These are phyloP conservation scores for Pardalotus punctatus DNA, from an alignment of 2,113 vertebrate genomes.

Conservation along the genomic window DNA sequence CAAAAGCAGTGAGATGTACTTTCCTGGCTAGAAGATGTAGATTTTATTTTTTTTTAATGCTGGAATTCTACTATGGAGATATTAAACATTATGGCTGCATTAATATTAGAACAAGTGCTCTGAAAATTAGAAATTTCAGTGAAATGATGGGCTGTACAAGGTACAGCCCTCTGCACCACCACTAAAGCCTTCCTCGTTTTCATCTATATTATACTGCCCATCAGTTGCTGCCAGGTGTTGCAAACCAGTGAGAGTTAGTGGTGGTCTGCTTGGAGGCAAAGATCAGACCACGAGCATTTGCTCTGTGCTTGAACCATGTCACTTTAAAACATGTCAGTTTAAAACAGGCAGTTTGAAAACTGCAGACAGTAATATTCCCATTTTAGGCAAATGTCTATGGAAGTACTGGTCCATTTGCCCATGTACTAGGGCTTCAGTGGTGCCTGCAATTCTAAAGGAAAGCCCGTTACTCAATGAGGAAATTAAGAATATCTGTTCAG, in stretches of 20 bases:
- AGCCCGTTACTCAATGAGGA: background rate
- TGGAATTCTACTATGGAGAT: conserved; percentile 4
- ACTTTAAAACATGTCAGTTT: background rate
- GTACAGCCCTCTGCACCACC: background rate
- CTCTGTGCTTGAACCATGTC: background rate
- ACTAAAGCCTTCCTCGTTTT: conserved; percentile 48
- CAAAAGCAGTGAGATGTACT: conserved; percentile 7
- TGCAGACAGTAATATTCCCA: background rate
- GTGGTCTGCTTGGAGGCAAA: background rate
- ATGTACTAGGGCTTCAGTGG: background rate
- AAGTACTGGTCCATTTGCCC: background rate
- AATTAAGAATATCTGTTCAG: background rate
- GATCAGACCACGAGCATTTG: background rate
- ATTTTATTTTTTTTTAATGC: background rate
- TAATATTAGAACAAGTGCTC: conserved; percentile 48
- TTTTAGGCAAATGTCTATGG: background rate
- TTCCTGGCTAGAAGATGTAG: background rate
- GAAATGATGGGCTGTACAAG: background rate
- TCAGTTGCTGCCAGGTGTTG: conserved; percentile 8
- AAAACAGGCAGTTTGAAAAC: background rate
- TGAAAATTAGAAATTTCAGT: conserved; percentile 60
- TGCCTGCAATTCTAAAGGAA: background rate
- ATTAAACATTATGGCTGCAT: conserved; percentile 23
- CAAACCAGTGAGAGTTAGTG: background rate
- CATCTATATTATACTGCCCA: conserved; percentile 17